Percentiles rank a stretch among this genome's conserved stretches.
Evolutionary conservation across 2,888 invertebrate genomes (phyloP).

Genomic region (Yponomeuta malinellus): DNA sequence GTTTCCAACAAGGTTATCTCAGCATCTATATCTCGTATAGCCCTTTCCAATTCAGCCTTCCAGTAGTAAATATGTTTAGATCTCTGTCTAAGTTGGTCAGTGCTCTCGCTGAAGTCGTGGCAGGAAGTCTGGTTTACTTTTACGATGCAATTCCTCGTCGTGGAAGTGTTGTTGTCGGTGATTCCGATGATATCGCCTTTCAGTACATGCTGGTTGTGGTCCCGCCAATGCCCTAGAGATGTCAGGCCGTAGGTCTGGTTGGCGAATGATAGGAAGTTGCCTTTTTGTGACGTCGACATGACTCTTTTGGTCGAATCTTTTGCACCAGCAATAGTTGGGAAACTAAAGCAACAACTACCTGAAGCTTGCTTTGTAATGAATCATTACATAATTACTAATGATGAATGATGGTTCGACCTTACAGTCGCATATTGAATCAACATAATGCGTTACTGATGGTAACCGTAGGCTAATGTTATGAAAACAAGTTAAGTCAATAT

Average conservation of each 20-base stretch:
- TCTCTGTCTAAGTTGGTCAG: constrained; percentile 56
- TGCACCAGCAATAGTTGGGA: constrained; percentile 16
- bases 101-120: constrained; percentile 55
- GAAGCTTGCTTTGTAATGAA: too few relatives aligned
- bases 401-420: too few relatives aligned
- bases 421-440: too few relatives aligned
- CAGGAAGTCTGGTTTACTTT: constrained; percentile 65
- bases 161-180: constrained; percentile 59
- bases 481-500: too few relatives aligned
- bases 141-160: constrained; percentile 62
- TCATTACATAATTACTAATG: too few relatives aligned
- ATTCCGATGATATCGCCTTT: constrained; percentile 59
- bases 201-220: constrained; percentile 51
- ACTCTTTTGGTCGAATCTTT: too few relatives aligned
- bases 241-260: constrained; percentile 47
- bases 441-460: too few relatives aligned
- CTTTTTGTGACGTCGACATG: constrained; percentile 48
- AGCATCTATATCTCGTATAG: constrained; percentile 58
- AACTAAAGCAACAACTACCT: too few relatives aligned
- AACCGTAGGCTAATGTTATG: too few relatives aligned
- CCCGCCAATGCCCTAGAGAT: constrained; percentile 54
- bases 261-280: constrained; percentile 54
- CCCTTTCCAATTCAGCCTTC: constrained; percentile 61
- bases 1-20: constrained; percentile 55
- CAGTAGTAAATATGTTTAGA: constrained; percentile 64